Evolutionary conservation across 1,140 invertebrate species (phyloP).

Genomic region (Anastatus disparis): DNA sequence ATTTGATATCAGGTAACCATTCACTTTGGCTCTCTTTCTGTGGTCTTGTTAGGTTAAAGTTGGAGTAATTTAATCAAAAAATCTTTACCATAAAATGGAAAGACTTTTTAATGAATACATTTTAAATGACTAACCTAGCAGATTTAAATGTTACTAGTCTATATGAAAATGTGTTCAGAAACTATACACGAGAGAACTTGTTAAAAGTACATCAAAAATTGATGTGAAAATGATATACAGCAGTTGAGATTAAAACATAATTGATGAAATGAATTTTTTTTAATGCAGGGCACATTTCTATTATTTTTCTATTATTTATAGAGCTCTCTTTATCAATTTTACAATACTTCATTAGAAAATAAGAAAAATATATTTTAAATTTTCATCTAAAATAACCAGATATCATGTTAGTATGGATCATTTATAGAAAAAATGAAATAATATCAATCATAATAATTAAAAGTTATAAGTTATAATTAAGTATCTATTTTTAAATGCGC

Average conservation of each 20-base stretch:
- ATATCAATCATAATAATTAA: too few relatives aligned
- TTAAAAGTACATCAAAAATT: constrained; percentile 19
- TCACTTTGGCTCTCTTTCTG: neutral
- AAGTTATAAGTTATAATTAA: neutral
- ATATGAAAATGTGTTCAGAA: constrained; percentile 22
- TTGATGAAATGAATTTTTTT: too few relatives aligned
- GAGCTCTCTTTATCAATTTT: too few relatives aligned
- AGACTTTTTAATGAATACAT: neutral
- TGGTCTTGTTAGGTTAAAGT: neutral
- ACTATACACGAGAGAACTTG: neutral
- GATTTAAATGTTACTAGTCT: constrained; percentile 17
- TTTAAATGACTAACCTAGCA: neutral
- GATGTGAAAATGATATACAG: constrained; percentile 19
- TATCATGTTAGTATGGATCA: constrained; percentile 19
- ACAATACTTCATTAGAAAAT: too few relatives aligned
- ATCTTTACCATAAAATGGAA: constrained; percentile 12
- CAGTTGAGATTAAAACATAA: neutral
- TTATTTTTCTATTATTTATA: too few relatives aligned
- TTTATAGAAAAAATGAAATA: neutral
- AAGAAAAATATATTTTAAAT: neutral
- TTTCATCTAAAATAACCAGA: neutral
- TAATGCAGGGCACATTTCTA: too few relatives aligned
- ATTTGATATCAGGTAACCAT: constrained; percentile 6
- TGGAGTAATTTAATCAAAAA: neutral
- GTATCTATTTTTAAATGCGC: neutral